phyloP scores from a whole-genome alignment of 2,888 invertebrate genomes.

The Amphipoea lucens region DNA sequence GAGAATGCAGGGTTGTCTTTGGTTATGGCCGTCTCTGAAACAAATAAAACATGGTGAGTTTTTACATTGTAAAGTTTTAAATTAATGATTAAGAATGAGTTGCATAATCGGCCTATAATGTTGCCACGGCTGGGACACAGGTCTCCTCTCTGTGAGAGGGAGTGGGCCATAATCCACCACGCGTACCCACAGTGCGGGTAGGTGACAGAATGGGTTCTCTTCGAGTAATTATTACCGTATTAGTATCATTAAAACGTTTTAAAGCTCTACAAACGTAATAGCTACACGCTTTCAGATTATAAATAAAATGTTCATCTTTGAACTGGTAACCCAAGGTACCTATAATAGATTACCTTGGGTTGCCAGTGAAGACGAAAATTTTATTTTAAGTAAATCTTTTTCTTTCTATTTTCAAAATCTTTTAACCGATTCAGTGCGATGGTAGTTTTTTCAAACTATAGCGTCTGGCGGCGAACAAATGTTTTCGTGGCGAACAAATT shows the following conservation, averaged over 20 bases:
- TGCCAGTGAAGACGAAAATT: neutral
- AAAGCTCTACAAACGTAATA: neutral
- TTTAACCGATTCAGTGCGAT: too few relatives aligned
- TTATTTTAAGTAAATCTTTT: neutral
- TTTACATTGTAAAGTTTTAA: neutral
- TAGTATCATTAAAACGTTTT: neutral
- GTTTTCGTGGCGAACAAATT: too few relatives aligned
- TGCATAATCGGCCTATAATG: neutral
- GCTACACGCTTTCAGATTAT: neutral
- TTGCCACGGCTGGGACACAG: neutral
- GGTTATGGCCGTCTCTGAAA: slow-evolving; percentile 95
- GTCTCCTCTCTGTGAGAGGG: neutral
- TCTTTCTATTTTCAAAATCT: neutral
- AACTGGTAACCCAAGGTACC: neutral
- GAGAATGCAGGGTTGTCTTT: slow-evolving; percentile 99
- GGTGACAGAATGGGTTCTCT: neutral
- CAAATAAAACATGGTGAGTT: slow-evolving; percentile 3
- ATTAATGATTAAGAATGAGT: neutral
- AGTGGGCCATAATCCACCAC: too few relatives aligned
- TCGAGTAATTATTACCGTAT: neutral
- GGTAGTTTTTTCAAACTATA: too few relatives aligned
- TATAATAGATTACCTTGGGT: neutral
- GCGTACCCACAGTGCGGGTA: too few relatives aligned
- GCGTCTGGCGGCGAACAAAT: too few relatives aligned
- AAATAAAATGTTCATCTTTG: neutral